Conservation (phyloP, 2,797 vertebrate genomes). For the Siniperca scherzeri region DNA sequence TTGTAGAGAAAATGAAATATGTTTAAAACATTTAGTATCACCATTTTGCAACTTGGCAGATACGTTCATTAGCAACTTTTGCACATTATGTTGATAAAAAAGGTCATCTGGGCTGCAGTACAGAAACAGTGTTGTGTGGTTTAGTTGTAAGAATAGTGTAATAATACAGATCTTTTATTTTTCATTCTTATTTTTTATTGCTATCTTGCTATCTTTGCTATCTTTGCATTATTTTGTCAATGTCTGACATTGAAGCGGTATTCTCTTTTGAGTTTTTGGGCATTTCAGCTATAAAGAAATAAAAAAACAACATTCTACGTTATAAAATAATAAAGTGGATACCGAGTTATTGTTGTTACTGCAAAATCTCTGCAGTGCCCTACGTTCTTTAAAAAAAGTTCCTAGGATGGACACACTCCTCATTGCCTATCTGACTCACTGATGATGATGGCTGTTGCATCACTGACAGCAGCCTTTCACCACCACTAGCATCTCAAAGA, state of each 20-base stretch:
- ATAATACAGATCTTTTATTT: neutral
- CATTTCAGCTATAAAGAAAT: neutral
- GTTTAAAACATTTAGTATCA: neutral
- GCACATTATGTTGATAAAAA: no score
- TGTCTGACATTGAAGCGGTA: neutral
- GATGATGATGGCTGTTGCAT: constrained; percentile 15
- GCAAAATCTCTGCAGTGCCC: neutral
- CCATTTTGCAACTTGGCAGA: neutral
- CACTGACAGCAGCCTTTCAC: constrained; percentile 7
- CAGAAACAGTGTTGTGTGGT: neutral
- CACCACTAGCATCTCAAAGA: constrained; percentile 1
- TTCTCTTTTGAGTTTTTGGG: neutral
- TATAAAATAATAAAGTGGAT: neutral
- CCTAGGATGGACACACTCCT: neutral
- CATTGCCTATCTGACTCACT: constrained; percentile 8
- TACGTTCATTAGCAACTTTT: neutral
- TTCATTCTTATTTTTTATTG: neutral
- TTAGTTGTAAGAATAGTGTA: neutral
- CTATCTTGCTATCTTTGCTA: neutral
- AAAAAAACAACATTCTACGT: neutral
- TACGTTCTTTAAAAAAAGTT: neutral
- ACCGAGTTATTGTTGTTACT: neutral
- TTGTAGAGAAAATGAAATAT: neutral
- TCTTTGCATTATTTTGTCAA: neutral
- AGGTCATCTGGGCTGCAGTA: no score